Conservation (phyloP, 92 coral and sea anemone species). For the Palythoa caribaeorum region DNA sequence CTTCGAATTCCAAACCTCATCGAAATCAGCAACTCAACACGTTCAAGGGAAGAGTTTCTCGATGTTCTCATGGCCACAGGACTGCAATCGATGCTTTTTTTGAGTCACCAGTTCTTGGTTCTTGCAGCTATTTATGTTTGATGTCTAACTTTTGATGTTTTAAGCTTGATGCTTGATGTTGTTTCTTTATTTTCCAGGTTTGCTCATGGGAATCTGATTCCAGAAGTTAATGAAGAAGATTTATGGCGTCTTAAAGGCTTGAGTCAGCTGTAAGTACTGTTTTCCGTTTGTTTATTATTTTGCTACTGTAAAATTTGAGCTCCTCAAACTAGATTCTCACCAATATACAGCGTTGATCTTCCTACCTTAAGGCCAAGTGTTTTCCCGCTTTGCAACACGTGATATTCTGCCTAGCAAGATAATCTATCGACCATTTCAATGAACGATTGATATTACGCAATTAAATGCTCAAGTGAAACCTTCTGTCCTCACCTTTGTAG, state of each 20-base stretch:
- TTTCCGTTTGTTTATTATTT: background rate
- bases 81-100: no score
- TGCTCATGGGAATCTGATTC: slow-evolving; percentile 70
- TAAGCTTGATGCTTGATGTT: background rate
- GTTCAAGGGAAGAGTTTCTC: no score
- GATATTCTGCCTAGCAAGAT: no score
- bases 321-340: background rate
- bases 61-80: no score
- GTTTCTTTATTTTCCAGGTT: slow-evolving; percentile 54
- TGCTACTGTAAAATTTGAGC: background rate
- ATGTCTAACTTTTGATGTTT: background rate
- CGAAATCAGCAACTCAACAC: no score
- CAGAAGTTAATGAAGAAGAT: slow-evolving; percentile 75
- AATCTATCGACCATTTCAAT: no score
- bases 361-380: no score
- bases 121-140: background rate
- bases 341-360: background rate
- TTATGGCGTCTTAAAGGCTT: slow-evolving; percentile 74
- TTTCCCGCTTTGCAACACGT: no score
- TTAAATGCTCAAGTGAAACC: no score
- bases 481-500: no score
- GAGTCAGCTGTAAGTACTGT: slow-evolving; percentile 78
- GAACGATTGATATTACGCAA: no score
- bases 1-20: no score
- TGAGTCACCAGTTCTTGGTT: background rate